Conservation (phyloP, 2,888 invertebrate genomes). For the Malacosoma neustria region DNA sequence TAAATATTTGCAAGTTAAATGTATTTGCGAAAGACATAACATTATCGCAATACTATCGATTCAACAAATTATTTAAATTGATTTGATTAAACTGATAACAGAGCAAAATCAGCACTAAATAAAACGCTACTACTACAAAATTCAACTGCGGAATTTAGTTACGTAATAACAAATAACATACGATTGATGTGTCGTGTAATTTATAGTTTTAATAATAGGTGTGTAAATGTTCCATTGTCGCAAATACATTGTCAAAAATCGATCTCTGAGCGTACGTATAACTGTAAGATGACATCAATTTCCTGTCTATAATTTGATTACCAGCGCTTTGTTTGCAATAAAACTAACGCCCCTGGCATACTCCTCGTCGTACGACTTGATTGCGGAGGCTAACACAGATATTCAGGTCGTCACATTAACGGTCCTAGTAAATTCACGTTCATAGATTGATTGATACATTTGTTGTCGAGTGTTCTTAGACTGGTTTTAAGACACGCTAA, state of each 20-base stretch:
- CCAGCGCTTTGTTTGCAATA: constrained; percentile 22
- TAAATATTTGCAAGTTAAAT: too few species aligned
- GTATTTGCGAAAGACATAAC: too few species aligned
- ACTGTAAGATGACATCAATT: constrained; percentile 36
- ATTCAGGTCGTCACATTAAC: constrained; percentile 53
- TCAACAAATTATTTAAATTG: too few species aligned
- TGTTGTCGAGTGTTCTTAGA: constrained; percentile 30
- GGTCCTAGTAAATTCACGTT: constrained; percentile 27
- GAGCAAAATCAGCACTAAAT: too few species aligned
- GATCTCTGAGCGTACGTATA: constrained; percentile 22
- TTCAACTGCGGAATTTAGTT: not conserved
- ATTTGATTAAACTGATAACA: too few species aligned
- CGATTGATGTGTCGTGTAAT: constrained; percentile 25
- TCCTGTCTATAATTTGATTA: constrained; percentile 24
- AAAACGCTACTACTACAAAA: not conserved
- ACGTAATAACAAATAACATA: constrained; percentile 21
- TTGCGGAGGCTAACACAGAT: constrained; percentile 17
- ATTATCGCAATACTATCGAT: too few species aligned
- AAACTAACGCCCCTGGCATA: constrained; percentile 15
- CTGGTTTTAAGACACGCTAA: constrained; percentile 24
- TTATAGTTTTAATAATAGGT: constrained; percentile 19
- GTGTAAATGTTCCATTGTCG: constrained; percentile 40
- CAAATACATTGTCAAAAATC: constrained; percentile 29
- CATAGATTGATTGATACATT: constrained; percentile 37
- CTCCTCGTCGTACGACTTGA: not conserved